Base-by-base conservation (phyloP, 2,113 vertebrate genomes). In the Colius striatus region DNA sequence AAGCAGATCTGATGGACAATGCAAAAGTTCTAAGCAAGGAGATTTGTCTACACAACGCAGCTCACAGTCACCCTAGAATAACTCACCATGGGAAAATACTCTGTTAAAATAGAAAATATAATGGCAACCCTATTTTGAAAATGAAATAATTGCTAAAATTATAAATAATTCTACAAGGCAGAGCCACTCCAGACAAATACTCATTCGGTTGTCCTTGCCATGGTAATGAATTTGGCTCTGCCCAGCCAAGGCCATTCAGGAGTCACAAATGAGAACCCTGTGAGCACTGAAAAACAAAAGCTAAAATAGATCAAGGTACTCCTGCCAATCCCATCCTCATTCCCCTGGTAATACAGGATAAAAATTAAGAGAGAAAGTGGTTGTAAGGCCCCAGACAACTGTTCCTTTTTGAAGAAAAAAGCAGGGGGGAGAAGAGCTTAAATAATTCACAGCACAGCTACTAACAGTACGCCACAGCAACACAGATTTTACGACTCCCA, bases 111-210 rank as follows among this genome's bases (percentile, higher is more conserved):
- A n/a, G 70, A 87, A 67, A 87, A 38, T 15, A 38, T 15, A 51
- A 79, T 6, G 43, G 6, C 47, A 93, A 48, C 45, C 32, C 34
- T 71, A 47, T 38, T 92, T 90, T 78, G 53, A 90, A 87, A 94
- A 87, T 65, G 0, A 93, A 91, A 87, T 94, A 94, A 94, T 93
- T 90, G 70, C 34, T 75, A 84, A 78, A 89, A 87, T 89, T 87
- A 75, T 21, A 90, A 79, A 45, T 45, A 78, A 72, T 84, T 78
- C 48, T 65, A 78, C 16, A 36, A 77, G 89, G 73, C 0, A 6
- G 89, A 81, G 89, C 84, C 41, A 77, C 73, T 92, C 38, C 41
- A 81, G 73, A 81, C 51, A 84, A 84, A 84, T 1, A 1, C 16
- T 82, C 71, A 36, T 48, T 63, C 65, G 50, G 6, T n/a, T 75